Evolutionary conservation across 1,140 invertebrate genomes (phyloP).

Genomic region (Nymphalis io): DNA sequence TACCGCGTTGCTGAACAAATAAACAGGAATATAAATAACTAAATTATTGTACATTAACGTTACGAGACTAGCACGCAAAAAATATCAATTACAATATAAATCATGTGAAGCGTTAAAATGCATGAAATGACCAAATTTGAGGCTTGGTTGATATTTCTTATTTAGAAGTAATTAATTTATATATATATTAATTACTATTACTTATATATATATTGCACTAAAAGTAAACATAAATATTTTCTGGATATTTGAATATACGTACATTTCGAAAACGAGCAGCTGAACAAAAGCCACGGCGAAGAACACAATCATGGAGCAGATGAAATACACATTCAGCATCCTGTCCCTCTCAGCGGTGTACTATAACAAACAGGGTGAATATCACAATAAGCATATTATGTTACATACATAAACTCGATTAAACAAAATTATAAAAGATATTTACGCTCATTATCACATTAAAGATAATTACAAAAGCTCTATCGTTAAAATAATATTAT

Average conservation of each 20-base stretch:
- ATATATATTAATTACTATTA: too few species aligned
- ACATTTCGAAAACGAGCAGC: constrained; percentile 86
- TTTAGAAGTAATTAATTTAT: too few species aligned
- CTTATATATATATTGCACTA: too few species aligned
- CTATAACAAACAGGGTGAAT: constrained; percentile 42
- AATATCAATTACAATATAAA: neutral
- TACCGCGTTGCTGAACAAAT: constrained; percentile 33
- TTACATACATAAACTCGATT: too few species aligned
- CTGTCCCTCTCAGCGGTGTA: constrained; percentile 83
- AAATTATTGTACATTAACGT: neutral
- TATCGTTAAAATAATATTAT: too few species aligned
- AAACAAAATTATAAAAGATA: too few species aligned
- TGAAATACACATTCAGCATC: constrained; percentile 92
- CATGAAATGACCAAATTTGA: too few species aligned
- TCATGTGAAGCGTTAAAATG: too few species aligned
- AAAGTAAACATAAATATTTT: too few species aligned
- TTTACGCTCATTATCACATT: too few species aligned
- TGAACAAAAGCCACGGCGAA: constrained; percentile 84
- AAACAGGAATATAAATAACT: constrained; percentile 7
- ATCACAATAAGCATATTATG: neutral
- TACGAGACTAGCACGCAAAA: neutral
- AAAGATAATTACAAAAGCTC: too few species aligned
- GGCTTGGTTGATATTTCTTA: too few species aligned
- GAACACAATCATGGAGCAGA: constrained; percentile 89
- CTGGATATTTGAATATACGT: constrained; percentile 67